Base-by-base conservation (phyloP, 2,888 invertebrate genomes). In the Eumacrocentrus americanus region DNA sequence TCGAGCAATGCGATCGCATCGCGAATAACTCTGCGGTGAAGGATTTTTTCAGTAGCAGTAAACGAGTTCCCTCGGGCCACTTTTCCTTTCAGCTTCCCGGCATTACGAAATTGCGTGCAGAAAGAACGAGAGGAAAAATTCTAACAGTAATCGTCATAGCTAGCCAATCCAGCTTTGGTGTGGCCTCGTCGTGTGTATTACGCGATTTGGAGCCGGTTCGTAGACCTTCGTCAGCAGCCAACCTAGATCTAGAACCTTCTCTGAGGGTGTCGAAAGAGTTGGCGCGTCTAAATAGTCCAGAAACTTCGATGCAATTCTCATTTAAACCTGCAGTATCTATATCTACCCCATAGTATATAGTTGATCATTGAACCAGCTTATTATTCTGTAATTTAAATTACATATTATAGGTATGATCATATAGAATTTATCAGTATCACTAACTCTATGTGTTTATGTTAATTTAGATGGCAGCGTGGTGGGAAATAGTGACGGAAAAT, bases 401-500 rank as follows among this genome's bases (percentile, higher is more conserved):
- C 29, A 29, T 6, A 29, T 29, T 6, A 29, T n/a, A n/a, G n/a
- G n/a, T n/a, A n/a, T n/a, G n/a, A n/a, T 38, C 18, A 7, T 14
- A 25, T n/a, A 16, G n/a, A 25, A 16, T 20, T 2, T 12, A 29
- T 34, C 7, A 44, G 12, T 20, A 42, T 34, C 20, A 34, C 20
- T 42, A 23, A 6, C 18, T 35, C 20, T 22, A 37, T 44, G 34
- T 7, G 44, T 61, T 50, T n/a, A 52, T 56, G 7, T 47, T 58
- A 37, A 76, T 71, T 12, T 72, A 80, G 80, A 90, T 90, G 90
- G 86, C 84, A 67, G 75, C 85, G 73, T 70, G 85, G 73, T 79
- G 89, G 61, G 79, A 80, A 72, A 82, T 81, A 73, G 75, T 89
- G 67, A 84, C 87, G 71, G 88, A 86, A 69, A 85, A 85, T 20